Percentiles rank a stretch among this genome's conserved stretches.
These are phyloP conservation scores for Ceratosolen fusciceps DNA, from an alignment of 1,140 invertebrate genomes.

Conservation along the genomic window DNA sequence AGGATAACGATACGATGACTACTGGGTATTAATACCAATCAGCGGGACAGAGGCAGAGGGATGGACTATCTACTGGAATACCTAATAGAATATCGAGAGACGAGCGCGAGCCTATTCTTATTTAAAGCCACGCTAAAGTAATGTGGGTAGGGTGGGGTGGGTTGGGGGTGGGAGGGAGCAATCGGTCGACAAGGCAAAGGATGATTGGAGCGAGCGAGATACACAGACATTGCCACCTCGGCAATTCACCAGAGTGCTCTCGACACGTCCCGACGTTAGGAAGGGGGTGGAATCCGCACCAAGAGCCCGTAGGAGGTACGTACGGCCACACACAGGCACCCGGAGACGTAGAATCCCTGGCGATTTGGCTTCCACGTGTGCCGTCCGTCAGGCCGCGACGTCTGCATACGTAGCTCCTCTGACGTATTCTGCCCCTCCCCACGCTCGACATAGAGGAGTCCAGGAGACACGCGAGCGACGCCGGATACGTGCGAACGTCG, in stretches of 20 bases:
- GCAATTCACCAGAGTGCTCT: not conserved
- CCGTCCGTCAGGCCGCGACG: conserved; percentile 23
- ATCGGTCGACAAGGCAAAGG: not conserved
- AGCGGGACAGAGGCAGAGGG: too few species aligned
- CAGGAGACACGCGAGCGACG: conserved; percentile 48
- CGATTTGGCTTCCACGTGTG: not conserved
- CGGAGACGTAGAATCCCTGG: not conserved
- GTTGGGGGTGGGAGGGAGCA: too few species aligned
- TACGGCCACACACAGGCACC: not conserved
- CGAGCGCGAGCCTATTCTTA: not conserved
- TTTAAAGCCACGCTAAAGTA: not conserved
- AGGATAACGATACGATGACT: too few species aligned
- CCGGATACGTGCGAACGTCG: not conserved
- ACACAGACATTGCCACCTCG: not conserved
- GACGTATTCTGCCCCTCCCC: not conserved
- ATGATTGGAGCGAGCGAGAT: too few species aligned
- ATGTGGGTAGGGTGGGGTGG: too few species aligned
- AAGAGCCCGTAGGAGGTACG: not conserved
- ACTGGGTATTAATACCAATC: too few species aligned
- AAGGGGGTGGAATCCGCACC: too few species aligned
- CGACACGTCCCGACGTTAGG: not conserved
- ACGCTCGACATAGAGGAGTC: too few species aligned
- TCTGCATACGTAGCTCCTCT: conserved; percentile 9
- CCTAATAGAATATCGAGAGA: not conserved
- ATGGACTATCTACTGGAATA: too few species aligned